phyloP scores from a whole-genome alignment of 2,888 invertebrate species.

The Stenoptilia bipunctidactyla region DNA sequence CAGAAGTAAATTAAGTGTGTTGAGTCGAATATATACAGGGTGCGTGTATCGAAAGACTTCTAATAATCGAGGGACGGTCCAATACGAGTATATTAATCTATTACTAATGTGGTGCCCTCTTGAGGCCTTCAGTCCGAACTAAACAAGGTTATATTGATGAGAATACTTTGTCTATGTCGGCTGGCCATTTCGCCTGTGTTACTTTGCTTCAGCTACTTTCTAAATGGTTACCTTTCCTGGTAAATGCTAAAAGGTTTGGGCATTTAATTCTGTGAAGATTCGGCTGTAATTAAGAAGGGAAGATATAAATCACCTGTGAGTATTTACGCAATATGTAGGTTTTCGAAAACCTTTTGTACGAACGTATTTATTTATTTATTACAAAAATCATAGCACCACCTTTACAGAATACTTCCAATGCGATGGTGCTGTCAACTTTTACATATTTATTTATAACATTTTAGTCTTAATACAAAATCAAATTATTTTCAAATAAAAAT shows the following conservation, averaged over 20 bases:
- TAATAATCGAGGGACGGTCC: slow-evolving; percentile 31
- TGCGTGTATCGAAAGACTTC: slow-evolving; percentile 54
- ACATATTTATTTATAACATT: too few species aligned
- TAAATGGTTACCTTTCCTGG: slow-evolving; percentile 1
- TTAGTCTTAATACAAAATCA: too few species aligned
- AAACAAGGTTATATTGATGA: slow-evolving; percentile 50
- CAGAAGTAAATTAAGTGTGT: slow-evolving; percentile 18
- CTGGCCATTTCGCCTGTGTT: slow-evolving; percentile 39
- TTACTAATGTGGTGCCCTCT: slow-evolving; percentile 52
- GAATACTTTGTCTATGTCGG: slow-evolving; percentile 51
- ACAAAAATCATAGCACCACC: too few species aligned
- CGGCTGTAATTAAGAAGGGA: slow-evolving; percentile 29
- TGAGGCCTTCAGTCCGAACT: slow-evolving; percentile 26
- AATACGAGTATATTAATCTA: slow-evolving; percentile 53
- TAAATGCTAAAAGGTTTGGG: background rate
- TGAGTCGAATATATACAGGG: slow-evolving; percentile 41
- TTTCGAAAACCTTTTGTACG: too few species aligned
- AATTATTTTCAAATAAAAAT: too few species aligned
- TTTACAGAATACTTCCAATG: too few species aligned
- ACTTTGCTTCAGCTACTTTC: slow-evolving; percentile 30
- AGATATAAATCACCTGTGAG: slow-evolving; percentile 22
- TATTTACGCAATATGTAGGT: too few species aligned
- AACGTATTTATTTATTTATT: too few species aligned
- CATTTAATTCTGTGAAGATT: slow-evolving; percentile 34
- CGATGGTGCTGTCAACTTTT: too few species aligned